Conservation (phyloP, 2,113 vertebrate genomes). For the Paracanthobrama guichenoti region DNA sequence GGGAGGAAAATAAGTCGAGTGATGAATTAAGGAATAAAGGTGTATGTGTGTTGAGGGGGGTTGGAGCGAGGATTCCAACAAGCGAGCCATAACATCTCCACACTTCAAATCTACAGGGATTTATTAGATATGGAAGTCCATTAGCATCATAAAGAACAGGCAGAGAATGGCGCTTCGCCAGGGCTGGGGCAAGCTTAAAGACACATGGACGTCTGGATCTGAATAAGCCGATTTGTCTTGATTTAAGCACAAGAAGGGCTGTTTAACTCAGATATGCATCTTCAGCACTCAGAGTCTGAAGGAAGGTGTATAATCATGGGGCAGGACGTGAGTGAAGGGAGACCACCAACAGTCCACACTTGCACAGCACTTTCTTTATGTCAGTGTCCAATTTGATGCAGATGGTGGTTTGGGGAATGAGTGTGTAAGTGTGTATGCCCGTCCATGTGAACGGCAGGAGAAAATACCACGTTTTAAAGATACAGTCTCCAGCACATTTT, state of each 20-base stretch:
- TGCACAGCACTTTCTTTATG: neutral
- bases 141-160: conserved; percentile 81
- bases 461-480: neutral
- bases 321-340: conserved; percentile 16
- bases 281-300: conserved; percentile 64
- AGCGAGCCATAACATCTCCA: conserved; percentile 76
- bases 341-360: conserved; percentile 31
- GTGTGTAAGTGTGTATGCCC: neutral
- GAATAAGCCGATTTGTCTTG: conserved; percentile 71
- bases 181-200: conserved; percentile 61
- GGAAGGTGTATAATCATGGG: conserved; percentile 41
- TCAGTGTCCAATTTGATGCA: conserved; percentile 4
- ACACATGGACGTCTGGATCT: conserved; percentile 51
- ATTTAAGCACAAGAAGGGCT: conserved; percentile 72
- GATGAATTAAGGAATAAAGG: conserved; percentile 29
- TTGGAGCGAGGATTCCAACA: conserved; percentile 36
- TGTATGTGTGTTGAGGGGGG: conserved; percentile 60
- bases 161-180: conserved; percentile 70
- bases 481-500: neutral
- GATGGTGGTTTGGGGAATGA: neutral
- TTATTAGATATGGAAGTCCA: conserved; percentile 81
- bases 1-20: conserved; percentile 35
- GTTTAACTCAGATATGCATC: conserved; percentile 73
- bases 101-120: conserved; percentile 77
- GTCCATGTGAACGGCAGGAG: neutral